Base-by-base conservation (phyloP, 2,113 vertebrate species). In the Limanda limanda region DNA sequence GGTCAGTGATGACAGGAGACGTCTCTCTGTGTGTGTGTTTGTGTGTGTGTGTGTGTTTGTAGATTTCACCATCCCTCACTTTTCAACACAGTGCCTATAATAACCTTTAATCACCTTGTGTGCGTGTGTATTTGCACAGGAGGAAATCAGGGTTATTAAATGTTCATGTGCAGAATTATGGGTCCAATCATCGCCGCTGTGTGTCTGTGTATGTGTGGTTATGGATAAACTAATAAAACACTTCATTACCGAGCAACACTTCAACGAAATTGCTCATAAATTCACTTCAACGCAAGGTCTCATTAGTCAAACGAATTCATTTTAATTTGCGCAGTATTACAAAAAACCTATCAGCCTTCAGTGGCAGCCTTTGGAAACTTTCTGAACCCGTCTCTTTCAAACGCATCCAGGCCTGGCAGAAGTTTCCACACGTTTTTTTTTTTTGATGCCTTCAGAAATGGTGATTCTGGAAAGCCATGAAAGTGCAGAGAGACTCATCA, bases 161-260 rank as follows among this genome's bases (percentile, higher is more conserved):
- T 47, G 42, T n/a, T 55, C 35, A 25, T 20, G 40, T 60, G 78
- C 47, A 21, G 47, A 23, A 8, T 66, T 37, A 66, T 55, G 15
- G 17, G n/a, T 3, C 24, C 68, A 40, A 21, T 76, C 42, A 67
- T 10, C 52, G 37, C 15, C 18, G 31, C 5, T 31, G 37, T 59
- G 52, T 45, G 3, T 64, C 2, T 52, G 51, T 25, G 1, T 42
- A 25, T 25, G 35, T 47, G 6, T 24, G 51, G 4, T 23, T 21
- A 15, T 24, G 24, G 18, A 47, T 55, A 56, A 40, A 65, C 45
- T 2, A 72, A 52, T 58, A 61, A 42, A 11, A 20, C 52, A 68
- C 63, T 51, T 73, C 68, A 84, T 84, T 77, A 74, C 14, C 11
- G 51, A 60, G 73, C 74, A 75, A 52, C 31, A 31, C 68, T 10